Evolutionary conservation across 2,888 invertebrate species (phyloP).

Genomic region (Nemotelus pantherinus): DNA sequence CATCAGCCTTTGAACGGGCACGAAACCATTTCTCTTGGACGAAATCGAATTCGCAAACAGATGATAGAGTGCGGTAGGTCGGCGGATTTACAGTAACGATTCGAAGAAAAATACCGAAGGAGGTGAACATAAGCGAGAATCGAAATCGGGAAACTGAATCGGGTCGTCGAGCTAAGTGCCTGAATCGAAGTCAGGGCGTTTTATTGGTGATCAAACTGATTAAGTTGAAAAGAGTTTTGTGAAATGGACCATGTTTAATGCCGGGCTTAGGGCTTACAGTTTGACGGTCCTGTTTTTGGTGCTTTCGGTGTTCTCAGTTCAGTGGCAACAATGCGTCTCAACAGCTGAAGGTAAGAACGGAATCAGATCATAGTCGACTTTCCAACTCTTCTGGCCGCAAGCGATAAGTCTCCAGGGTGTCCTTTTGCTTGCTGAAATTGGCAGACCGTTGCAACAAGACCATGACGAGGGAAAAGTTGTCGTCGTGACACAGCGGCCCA

Average conservation of each 20-base stretch:
- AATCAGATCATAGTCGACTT: not conserved
- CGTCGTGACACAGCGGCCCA: not conserved
- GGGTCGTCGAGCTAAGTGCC: not conserved
- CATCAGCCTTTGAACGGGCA: not conserved
- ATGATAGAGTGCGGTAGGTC: conserved; percentile 30
- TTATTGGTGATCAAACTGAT: conserved; percentile 13
- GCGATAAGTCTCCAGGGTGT: not conserved
- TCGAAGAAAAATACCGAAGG: not conserved
- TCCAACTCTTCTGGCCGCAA: not conserved
- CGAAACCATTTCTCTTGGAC: conserved; percentile 3
- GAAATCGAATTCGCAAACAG: conserved; percentile 21
- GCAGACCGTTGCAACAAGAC: not conserved
- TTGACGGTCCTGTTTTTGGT: conserved; percentile 52
- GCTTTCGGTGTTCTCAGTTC: conserved; percentile 39
- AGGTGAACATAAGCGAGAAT: not conserved
- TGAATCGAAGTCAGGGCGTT: conserved; percentile 4
- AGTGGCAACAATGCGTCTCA: conserved; percentile 41
- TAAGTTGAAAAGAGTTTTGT: conserved; percentile 47
- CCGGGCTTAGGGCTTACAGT: conserved; percentile 57
- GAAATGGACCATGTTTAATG: conserved; percentile 59
- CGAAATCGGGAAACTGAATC: conserved; percentile 6
- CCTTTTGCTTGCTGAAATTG: not conserved
- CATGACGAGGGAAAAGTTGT: conserved; percentile 13
- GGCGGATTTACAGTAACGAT: not conserved
- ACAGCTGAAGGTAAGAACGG: conserved; percentile 47